Conservation (phyloP, 2,888 invertebrate species). For the Sesamia inferens region DNA sequence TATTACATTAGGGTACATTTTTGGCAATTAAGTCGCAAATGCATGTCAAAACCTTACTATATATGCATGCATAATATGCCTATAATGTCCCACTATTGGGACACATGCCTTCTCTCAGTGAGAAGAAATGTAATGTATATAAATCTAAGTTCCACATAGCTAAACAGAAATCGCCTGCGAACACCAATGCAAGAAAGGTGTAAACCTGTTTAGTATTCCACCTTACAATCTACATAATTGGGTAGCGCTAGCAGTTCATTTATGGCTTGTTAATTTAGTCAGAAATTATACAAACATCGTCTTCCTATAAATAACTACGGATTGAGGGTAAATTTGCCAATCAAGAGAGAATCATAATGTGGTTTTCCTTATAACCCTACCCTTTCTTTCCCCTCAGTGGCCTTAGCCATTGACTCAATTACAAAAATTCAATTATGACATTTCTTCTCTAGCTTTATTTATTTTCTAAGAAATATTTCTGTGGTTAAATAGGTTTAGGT, state of each 20-base stretch:
- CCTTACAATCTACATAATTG: constrained; percentile 43
- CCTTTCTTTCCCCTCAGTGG: neutral
- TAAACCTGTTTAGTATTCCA: constrained; percentile 37
- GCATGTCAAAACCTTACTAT: too few relatives aligned
- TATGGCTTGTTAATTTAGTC: constrained; percentile 50
- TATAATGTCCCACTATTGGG: too few relatives aligned
- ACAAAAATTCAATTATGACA: constrained; percentile 51
- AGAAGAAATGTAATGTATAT: neutral
- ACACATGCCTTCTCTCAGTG: too few relatives aligned
- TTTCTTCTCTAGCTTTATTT: constrained; percentile 22
- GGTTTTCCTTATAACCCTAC: constrained; percentile 55
- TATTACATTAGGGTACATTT: too few relatives aligned
- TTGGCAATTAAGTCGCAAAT: too few relatives aligned
- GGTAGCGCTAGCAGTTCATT: constrained; percentile 34
- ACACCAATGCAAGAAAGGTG: constrained; percentile 12
- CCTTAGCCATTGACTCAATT: constrained; percentile 48
- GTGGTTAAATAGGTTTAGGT: neutral
- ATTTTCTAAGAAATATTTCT: neutral
- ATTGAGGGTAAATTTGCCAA: constrained; percentile 56
- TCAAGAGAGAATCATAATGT: constrained; percentile 55
- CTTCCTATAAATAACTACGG: constrained; percentile 48
- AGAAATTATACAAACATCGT: constrained; percentile 53
- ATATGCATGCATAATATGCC: too few relatives aligned
- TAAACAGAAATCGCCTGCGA: neutral
- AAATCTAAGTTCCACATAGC: neutral